phyloP scores from a whole-genome alignment of 2,113 vertebrate genomes.

The Leucoraja erinaceus region DNA sequence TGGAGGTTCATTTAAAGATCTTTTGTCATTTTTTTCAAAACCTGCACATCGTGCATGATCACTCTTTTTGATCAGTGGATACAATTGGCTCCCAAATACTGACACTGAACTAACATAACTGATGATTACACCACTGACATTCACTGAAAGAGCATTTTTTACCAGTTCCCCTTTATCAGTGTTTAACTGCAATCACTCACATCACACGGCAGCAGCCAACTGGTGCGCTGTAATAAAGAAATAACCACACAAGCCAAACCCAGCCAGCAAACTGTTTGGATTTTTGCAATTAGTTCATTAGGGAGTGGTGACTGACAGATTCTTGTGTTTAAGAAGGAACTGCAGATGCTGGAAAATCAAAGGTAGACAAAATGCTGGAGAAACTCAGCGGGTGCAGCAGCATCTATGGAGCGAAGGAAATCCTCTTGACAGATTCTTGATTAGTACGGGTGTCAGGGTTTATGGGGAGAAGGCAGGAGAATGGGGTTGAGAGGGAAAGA shows the following conservation, averaged over 20 bases:
- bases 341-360: too few relatives aligned
- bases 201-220: not conserved
- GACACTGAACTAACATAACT: too few relatives aligned
- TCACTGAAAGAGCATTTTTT: not conserved
- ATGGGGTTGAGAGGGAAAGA: too few relatives aligned
- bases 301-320: not conserved
- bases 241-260: not conserved
- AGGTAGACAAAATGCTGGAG: too few relatives aligned
- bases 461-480: too few relatives aligned
- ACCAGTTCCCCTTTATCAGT: not conserved
- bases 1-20: not conserved
- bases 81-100: not conserved
- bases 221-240: not conserved
- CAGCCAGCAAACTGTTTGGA: not conserved
- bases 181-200: not conserved
- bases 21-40: not conserved
- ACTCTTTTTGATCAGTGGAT: not conserved
- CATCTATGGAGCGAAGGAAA: too few relatives aligned
- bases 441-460: too few relatives aligned
- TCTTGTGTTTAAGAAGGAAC: too few relatives aligned
- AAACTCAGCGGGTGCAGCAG: too few relatives aligned
- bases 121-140: not conserved
- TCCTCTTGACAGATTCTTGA: too few relatives aligned
- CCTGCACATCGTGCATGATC: not conserved
- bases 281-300: not conserved